Percentiles rank a stretch among this genome's conserved stretches.
Evolutionary conservation across 1,140 invertebrate species (phyloP).

Genomic region (Dinothrombium tinctorium): DNA sequence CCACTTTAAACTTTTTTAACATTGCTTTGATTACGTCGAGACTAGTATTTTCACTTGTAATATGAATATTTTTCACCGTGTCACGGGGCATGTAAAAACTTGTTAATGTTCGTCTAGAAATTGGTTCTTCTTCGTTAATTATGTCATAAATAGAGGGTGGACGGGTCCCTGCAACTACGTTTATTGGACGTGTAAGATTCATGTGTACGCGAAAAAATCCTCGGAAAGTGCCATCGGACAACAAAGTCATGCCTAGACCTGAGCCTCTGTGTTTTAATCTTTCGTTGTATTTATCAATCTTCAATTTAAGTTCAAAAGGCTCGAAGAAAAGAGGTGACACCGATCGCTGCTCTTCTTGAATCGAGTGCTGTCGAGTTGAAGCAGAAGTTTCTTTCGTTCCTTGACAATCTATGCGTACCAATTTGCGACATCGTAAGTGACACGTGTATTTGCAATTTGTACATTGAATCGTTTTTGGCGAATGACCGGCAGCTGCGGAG

Average conservation of each 20-base stretch:
- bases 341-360: not conserved
- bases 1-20: constrained; percentile 33
- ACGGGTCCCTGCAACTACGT: constrained; percentile 29
- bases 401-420: constrained; percentile 27
- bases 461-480: constrained; percentile 10
- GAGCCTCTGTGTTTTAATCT: constrained; percentile 6
- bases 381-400: constrained; percentile 7
- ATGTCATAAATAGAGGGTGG: constrained; percentile 34
- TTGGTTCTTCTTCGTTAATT: constrained; percentile 22
- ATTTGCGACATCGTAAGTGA: constrained; percentile 24
- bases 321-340: not conserved
- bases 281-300: constrained; percentile 10
- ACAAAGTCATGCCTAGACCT: constrained; percentile 9
- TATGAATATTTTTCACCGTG: constrained; percentile 19
- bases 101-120: constrained; percentile 21
- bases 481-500: not conserved
- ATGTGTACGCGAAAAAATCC: constrained; percentile 32
- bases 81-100: constrained; percentile 33
- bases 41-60: constrained; percentile 25
- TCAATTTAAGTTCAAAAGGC: not conserved
- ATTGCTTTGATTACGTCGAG: constrained; percentile 29
- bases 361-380: not conserved
- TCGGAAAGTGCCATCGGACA: constrained; percentile 25
- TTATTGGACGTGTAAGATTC: constrained; percentile 32
- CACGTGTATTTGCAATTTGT: constrained; percentile 29